Base-by-base conservation (phyloP, 2,113 vertebrate genomes). In the Proterorhinus semilunaris region DNA sequence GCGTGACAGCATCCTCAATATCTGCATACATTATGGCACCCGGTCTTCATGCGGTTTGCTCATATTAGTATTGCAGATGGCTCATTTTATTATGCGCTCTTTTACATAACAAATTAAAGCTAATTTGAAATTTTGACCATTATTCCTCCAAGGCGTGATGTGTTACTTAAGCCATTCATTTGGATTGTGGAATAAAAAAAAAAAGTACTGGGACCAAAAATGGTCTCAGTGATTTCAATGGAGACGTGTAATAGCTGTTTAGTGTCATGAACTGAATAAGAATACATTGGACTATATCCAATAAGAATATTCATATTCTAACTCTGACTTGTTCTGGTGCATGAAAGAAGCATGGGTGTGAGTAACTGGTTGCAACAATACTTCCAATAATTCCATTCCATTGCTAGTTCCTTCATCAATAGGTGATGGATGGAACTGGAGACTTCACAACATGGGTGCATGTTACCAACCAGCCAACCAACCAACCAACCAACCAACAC, bases 1-100 rank as follows among this genome's bases (percentile, higher is more conserved):
- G 15, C 68, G 13, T 53, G 57, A 62, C 59, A 66, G 53, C 53
- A 17, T 55, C 53, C 53, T 55, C 53, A 27, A 51, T 21, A 55
- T 61, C 58, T 61, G 58, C 7, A 61, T n/a, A 44, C 7, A 44
- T 61, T 61, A 44, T 6, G n/a, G 7, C 7, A 3, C 7, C 13
- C 4, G n/a, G 36, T 59, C 27, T 13, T 58, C 55, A 43, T 15
- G 55, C 12, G 36, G 11, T 13, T 9, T 8, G 53, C 27, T 7
- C 36, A 36, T 13, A 57, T 57, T 57, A 27, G 17, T 10, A 57
- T 57, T 15, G 13, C 10, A 51, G 49, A 51, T 51, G 49, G 49
- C 11, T 51, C 49, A 13, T 11, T 51, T 42, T 42, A 58, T 42
- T 7, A 42, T 43, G 55, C 12, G 55, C 55, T 58, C 55, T 42